Evolutionary conservation across 2,797 vertebrate species (phyloP).

Genomic region (Pseudomugil gertrudae): DNA sequence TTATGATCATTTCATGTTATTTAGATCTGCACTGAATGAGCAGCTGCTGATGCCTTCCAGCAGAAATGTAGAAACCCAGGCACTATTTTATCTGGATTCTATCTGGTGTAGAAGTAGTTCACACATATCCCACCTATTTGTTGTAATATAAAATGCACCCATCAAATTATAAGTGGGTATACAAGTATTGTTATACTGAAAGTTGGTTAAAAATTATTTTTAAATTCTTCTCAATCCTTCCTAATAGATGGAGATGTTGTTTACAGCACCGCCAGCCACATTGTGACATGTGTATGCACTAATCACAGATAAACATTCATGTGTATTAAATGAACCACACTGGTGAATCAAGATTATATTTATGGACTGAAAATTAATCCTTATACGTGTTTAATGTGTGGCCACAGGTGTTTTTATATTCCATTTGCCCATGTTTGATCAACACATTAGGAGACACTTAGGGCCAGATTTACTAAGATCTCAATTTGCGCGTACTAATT

Average conservation of each 20-base stretch:
- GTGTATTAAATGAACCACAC: background rate
- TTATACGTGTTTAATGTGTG: background rate
- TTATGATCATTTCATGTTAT: background rate
- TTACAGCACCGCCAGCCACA: background rate
- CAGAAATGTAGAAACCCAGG: background rate
- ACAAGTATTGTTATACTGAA: background rate
- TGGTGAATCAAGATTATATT: background rate
- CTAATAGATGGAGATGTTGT: background rate
- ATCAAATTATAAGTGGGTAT: conserved; percentile 2
- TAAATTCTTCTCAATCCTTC: background rate
- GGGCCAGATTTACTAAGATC: no score
- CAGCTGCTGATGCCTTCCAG: background rate
- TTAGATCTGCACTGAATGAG: background rate
- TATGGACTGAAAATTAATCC: background rate
- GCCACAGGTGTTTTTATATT: background rate
- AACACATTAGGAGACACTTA: no score
- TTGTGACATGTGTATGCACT: background rate
- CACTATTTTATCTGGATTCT: background rate
- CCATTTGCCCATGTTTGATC: no score
- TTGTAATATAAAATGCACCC: background rate
- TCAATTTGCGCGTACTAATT: no score
- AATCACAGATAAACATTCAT: background rate
- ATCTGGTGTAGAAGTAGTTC: background rate
- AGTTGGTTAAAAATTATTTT: background rate
- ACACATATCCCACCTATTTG: background rate